phyloP scores from a whole-genome alignment of 2,797 vertebrate genomes.

The Tamandua tetradactyla region DNA sequence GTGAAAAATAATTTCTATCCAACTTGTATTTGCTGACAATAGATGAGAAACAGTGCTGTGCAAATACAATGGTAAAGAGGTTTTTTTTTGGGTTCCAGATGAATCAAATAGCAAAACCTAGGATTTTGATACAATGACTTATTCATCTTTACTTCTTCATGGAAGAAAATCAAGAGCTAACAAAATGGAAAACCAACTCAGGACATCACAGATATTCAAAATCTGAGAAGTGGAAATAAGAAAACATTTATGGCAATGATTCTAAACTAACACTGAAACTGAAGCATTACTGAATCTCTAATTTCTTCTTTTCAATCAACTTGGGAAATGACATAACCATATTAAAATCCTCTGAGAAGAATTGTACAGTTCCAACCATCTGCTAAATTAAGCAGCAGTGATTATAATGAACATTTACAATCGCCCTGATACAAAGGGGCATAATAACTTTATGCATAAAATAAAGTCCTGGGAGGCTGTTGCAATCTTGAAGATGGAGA shows the following conservation, averaged over 20 bases:
- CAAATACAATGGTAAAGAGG: constrained; percentile 20
- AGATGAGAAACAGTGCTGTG: not conserved
- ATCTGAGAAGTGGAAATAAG: constrained; percentile 45
- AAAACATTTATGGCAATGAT: constrained; percentile 60
- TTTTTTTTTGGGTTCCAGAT: not conserved
- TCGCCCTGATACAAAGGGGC: constrained; percentile 69
- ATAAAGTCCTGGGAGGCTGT: constrained; percentile 34
- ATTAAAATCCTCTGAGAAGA: constrained; percentile 64
- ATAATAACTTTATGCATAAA: constrained; percentile 59
- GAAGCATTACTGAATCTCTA: constrained; percentile 74
- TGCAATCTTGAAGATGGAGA: constrained; percentile 48
- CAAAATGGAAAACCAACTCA: not conserved
- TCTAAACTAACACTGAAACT: constrained; percentile 59
- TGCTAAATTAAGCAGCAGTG: constrained; percentile 81
- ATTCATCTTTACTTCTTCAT: constrained; percentile 52
- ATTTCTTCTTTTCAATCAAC: constrained; percentile 80
- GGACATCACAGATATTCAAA: constrained; percentile 54
- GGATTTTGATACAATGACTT: not conserved
- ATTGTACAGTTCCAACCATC: constrained; percentile 77
- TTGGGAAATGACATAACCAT: constrained; percentile 75
- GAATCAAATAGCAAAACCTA: constrained; percentile 22
- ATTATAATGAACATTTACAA: constrained; percentile 72
- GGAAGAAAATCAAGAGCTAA: constrained; percentile 26
- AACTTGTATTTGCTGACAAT: constrained; percentile 7
- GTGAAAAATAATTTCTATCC: constrained; percentile 15